Evolutionary conservation across 2,888 invertebrate species (phyloP).

Genomic region (Baronia brevicornis): DNA sequence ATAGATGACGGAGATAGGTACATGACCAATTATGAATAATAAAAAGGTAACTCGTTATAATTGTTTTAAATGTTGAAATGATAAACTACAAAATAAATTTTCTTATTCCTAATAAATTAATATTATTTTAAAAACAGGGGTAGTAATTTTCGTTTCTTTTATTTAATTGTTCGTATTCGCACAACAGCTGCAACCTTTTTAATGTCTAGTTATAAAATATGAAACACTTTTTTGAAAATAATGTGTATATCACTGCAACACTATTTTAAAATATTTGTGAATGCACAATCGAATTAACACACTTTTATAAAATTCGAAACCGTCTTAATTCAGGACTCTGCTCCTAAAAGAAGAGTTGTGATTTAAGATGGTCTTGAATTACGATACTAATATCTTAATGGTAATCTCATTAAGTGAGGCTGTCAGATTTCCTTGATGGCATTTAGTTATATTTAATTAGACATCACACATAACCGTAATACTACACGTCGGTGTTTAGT

Average conservation of each 20-base stretch:
- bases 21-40: constrained; percentile 17
- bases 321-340: constrained; percentile 21
- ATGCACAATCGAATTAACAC: constrained; percentile 37
- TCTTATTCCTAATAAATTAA: too few species aligned
- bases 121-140: not conserved
- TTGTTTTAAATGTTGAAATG: too few species aligned
- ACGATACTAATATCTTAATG: constrained; percentile 43
- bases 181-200: too few species aligned
- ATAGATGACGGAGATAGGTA: constrained; percentile 9
- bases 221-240: constrained; percentile 4
- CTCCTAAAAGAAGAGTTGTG: too few species aligned
- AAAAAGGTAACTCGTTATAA: constrained; percentile 2
- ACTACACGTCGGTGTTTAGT: constrained; percentile 58
- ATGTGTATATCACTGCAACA: constrained; percentile 1
- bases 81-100: too few species aligned
- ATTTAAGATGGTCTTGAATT: too few species aligned
- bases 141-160: too few species aligned
- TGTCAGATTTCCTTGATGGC: constrained; percentile 20
- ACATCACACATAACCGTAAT: constrained; percentile 36
- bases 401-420: constrained; percentile 11
- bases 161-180: too few species aligned
- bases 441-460: constrained; percentile 26
- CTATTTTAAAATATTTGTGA: constrained; percentile 24
- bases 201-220: too few species aligned
- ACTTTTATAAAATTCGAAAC: constrained; percentile 7